phyloP scores from a whole-genome alignment of 2,797 vertebrate species.

The Adrianichthys oophorus region DNA sequence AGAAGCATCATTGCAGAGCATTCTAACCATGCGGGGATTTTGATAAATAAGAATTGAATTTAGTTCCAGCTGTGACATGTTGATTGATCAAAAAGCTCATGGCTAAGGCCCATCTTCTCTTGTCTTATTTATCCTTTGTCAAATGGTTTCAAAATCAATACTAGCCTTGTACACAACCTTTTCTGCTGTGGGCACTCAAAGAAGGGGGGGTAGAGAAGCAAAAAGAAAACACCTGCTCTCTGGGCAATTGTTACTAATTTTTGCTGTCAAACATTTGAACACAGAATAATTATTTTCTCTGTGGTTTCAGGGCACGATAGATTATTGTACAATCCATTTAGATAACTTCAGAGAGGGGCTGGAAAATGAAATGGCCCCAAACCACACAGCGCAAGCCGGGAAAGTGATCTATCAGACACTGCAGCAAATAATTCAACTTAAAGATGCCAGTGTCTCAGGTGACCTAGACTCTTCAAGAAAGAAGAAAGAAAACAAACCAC shows the following conservation, averaged over 20 bases:
- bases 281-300: slow-evolving; percentile 82
- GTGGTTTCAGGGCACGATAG: slow-evolving; percentile 81
- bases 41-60: slow-evolving; percentile 99
- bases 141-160: slow-evolving; percentile 99
- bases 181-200: slow-evolving; percentile 80
- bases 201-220: slow-evolving; percentile 27
- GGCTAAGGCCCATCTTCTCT: slow-evolving; percentile 91
- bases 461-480: slow-evolving; percentile 35
- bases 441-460: slow-evolving; percentile 52
- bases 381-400: slow-evolving; percentile 71
- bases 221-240: slow-evolving; percentile 87
- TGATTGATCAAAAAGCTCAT: slow-evolving; percentile 99
- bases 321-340: slow-evolving; percentile 87
- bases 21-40: slow-evolving; percentile 86
- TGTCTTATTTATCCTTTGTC: slow-evolving; percentile 94
- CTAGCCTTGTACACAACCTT: slow-evolving; percentile 84
- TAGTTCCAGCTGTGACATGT: slow-evolving; percentile 93
- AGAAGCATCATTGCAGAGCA: slow-evolving; percentile 59
- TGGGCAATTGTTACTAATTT: slow-evolving; percentile 86
- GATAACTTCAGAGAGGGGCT: slow-evolving; percentile 75
- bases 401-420: slow-evolving; percentile 75
- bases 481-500: slow-evolving; percentile 22
- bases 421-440: slow-evolving; percentile 70
- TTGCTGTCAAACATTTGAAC: slow-evolving; percentile 90
- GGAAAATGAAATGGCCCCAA: slow-evolving; percentile 79